phyloP scores from a whole-genome alignment of 2,888 invertebrate genomes.

The Mechanitis mazaeus region DNA sequence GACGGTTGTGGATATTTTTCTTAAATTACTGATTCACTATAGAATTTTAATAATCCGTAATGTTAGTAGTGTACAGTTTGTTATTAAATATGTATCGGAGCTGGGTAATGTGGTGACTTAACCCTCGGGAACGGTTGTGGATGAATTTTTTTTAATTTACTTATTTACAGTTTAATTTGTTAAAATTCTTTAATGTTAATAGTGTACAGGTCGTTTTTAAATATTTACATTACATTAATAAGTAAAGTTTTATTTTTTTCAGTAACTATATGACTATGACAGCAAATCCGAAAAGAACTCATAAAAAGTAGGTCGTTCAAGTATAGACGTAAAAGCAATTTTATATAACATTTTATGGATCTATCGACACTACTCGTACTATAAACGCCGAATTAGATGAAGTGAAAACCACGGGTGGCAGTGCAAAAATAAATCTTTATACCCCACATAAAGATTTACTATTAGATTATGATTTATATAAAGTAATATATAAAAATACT shows the following conservation, averaged over 20 bases:
- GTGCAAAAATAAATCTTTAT: slow-evolving; percentile 24
- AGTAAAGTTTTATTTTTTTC: slow-evolving; percentile 10
- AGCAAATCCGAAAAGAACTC: slow-evolving; percentile 51
- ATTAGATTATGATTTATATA: not conserved
- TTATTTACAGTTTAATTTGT: no score
- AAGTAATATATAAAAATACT: not conserved
- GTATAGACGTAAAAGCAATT: slow-evolving; percentile 55
- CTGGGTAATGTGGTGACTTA: no score
- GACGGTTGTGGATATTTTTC: slow-evolving; percentile 57
- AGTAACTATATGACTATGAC: slow-evolving; percentile 36
- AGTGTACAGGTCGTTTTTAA: not conserved
- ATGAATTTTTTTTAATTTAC: no score
- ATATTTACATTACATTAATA: not conserved
- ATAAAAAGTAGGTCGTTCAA: slow-evolving; percentile 49
- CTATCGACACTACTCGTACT: slow-evolving; percentile 59
- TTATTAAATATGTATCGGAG: not conserved
- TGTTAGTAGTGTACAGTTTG: not conserved
- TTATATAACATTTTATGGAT: slow-evolving; percentile 66
- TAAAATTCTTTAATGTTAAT: not conserved
- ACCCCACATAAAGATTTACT: slow-evolving; percentile 3
- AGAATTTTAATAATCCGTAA: not conserved
- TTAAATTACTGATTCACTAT: slow-evolving; percentile 54
- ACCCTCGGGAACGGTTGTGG: no score
- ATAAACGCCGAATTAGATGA: slow-evolving; percentile 67
- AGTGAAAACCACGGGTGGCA: slow-evolving; percentile 39